Evolutionary conservation across 2,888 invertebrate genomes (phyloP).

Genomic region (Drepanosiphum platanoidis): DNA sequence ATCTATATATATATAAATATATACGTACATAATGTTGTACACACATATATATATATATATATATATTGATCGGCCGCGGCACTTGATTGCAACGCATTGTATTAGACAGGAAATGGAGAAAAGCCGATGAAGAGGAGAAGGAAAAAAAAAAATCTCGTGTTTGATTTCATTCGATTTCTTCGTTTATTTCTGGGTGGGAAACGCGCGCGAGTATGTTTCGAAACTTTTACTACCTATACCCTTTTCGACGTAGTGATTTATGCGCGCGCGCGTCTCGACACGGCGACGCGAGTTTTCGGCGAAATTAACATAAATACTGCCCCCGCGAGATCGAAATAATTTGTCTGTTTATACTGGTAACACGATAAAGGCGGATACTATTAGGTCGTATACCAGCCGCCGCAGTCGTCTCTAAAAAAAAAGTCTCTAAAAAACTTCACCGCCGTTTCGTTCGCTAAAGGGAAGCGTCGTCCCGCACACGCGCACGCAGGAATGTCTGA

Average conservation of each 20-base stretch:
- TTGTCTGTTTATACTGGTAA: conserved; percentile 11
- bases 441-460: not conserved
- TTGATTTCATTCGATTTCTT: conserved; percentile 46
- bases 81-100: conserved; percentile 58
- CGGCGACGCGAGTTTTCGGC: not conserved
- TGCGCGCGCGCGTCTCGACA: not conserved
- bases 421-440: not conserved
- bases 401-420: not conserved
- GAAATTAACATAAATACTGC: conserved; percentile 37
- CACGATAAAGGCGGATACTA: conserved; percentile 50
- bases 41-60: not conserved
- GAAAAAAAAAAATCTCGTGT: conserved; percentile 33
- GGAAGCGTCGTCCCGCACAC: not conserved
- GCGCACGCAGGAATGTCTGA: not conserved
- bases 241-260: conserved; percentile 33
- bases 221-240: not conserved
- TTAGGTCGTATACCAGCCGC: not conserved
- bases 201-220: not conserved
- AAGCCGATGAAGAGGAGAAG: not conserved
- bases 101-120: conserved; percentile 42
- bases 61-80: not conserved
- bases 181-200: conserved; percentile 4
- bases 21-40: not conserved
- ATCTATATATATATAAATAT: not conserved
- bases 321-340: conserved; percentile 38